Evolutionary conservation across 2,113 vertebrate species (phyloP).

Genomic region (Dissostichus mawsoni): DNA sequence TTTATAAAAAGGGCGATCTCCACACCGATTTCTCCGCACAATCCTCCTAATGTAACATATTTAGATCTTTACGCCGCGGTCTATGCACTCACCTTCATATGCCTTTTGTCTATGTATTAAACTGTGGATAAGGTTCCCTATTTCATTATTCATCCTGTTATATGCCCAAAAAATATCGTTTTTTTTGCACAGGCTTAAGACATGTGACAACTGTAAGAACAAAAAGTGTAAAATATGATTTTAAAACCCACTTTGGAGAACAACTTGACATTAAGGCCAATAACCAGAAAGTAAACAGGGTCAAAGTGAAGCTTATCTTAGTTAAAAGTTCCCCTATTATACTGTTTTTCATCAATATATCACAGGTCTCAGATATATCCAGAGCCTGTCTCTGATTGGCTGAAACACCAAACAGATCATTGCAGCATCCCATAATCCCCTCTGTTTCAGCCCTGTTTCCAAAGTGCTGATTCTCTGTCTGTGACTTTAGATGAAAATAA

Average conservation of each 20-base stretch:
- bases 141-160: not conserved
- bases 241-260: constrained; percentile 23
- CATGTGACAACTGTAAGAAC: not conserved
- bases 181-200: not conserved
- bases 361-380: too few species aligned
- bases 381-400: too few species aligned
- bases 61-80: constrained; percentile 8
- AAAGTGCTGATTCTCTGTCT: too few species aligned
- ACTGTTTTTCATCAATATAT: too few species aligned
- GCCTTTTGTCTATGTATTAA: not conserved
- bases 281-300: constrained; percentile 42
- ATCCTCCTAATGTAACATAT: constrained; percentile 40
- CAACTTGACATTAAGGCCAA: constrained; percentile 35
- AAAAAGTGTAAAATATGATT: not conserved
- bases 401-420: too few species aligned
- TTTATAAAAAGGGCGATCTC: constrained; percentile 72
- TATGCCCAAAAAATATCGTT: too few species aligned
- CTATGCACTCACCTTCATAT: constrained; percentile 37
- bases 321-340: not conserved
- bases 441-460: too few species aligned
- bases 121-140: not conserved
- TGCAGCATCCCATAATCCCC: too few species aligned
- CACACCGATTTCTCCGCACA: constrained; percentile 53
- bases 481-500: too few species aligned
- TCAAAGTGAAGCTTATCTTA: constrained; percentile 62